Evolutionary conservation across 2,113 vertebrate genomes (phyloP).

Genomic region (Crocuta crocuta): DNA sequence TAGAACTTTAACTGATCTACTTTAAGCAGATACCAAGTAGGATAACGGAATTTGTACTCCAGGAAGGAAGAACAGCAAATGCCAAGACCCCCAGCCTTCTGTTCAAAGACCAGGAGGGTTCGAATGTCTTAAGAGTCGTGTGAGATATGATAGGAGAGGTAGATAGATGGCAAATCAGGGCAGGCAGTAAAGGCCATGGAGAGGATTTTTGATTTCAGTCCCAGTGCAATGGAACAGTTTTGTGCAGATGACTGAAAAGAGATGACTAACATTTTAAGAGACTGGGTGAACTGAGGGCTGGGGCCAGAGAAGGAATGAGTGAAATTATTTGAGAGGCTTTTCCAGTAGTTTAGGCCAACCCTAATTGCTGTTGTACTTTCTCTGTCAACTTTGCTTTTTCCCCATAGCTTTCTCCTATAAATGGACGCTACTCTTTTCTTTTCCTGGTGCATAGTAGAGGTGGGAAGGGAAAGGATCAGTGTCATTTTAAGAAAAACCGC

Average conservation of each 20-base stretch:
- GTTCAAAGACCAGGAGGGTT: not conserved
- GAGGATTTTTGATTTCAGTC: not conserved
- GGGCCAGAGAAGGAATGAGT: not conserved
- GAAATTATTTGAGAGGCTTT: not conserved
- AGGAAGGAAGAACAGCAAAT: not conserved
- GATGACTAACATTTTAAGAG: not conserved
- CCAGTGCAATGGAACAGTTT: not conserved
- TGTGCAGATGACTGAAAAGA: not conserved
- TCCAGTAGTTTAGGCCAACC: not conserved
- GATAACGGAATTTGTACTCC: not conserved
- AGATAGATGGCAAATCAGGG: not conserved
- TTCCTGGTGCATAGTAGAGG: not conserved
- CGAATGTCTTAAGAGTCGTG: not conserved
- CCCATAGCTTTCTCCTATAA: not conserved
- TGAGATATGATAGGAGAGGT: not conserved
- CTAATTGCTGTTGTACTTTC: not conserved
- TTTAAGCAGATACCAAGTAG: not conserved
- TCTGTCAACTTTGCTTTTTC: not conserved
- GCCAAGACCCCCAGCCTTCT: not conserved
- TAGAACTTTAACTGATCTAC: not conserved
- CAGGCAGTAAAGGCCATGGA: not conserved
- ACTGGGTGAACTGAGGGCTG: not conserved
- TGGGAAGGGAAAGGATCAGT: not conserved
- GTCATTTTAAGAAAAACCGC: constrained; percentile 24
- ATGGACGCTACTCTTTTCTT: not conserved